A percentile compares a stretch with the other conserved stretches of the same genome.
Conservation (phyloP, 2,113 vertebrate genomes). For the Thymallus thymallus region DNA sequence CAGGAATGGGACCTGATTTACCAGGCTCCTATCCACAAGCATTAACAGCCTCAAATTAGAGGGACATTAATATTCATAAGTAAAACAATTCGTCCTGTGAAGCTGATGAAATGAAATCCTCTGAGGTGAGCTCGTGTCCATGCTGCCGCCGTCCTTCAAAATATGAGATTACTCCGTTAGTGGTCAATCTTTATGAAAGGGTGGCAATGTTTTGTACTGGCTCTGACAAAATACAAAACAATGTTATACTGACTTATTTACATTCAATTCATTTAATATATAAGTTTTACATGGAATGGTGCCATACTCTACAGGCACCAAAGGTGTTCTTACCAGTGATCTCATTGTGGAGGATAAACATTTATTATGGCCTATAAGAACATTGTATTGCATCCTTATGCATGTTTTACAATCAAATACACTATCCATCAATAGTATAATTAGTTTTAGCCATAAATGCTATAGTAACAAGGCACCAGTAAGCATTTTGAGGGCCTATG, state of each 20-base stretch:
- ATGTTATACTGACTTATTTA: background rate
- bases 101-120: constrained; percentile 79
- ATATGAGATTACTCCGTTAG: constrained; percentile 78
- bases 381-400: no score
- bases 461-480: background rate
- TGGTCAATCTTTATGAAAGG: constrained; percentile 76
- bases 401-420: background rate
- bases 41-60: constrained; percentile 83
- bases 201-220: constrained; percentile 61
- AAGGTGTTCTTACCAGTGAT: background rate
- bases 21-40: constrained; percentile 82
- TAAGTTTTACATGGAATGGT: background rate
- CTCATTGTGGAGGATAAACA: no score
- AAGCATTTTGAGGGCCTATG: no score
- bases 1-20: constrained; percentile 81
- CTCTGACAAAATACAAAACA: constrained; percentile 43
- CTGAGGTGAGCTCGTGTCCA: constrained; percentile 73
- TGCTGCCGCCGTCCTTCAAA: constrained; percentile 75
- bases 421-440: background rate
- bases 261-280: background rate
- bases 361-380: no score
- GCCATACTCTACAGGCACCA: background rate
- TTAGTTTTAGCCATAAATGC: background rate
- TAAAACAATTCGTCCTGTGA: constrained; percentile 80
- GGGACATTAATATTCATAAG: constrained; percentile 84